Conservation (phyloP, 35 echinoderm and acorn worm genomes). For the Stichopus chloronotus region DNA sequence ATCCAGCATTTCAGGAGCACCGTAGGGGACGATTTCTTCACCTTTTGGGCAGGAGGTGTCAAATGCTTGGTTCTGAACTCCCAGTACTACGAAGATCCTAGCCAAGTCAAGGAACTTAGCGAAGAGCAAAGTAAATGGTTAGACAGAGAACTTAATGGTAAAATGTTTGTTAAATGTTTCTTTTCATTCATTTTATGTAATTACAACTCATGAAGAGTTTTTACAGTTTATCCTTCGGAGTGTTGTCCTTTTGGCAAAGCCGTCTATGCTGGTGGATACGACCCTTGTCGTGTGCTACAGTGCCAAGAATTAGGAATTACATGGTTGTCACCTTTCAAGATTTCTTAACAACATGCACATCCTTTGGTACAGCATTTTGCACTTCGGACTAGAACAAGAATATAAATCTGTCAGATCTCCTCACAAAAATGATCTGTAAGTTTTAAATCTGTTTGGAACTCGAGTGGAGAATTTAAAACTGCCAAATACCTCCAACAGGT, state of each 20-base stretch:
- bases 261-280: too few species aligned
- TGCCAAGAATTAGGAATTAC: too few species aligned
- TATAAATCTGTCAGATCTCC: too few species aligned
- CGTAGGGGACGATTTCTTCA: constrained; percentile 90
- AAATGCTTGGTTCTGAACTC: constrained; percentile 85
- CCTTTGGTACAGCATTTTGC: too few species aligned
- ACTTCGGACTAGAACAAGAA: too few species aligned
- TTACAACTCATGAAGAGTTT: not conserved
- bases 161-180: not conserved
- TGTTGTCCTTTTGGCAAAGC: not conserved
- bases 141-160: constrained; percentile 82
- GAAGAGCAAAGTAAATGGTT: constrained; percentile 87
- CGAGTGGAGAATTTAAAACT: too few species aligned
- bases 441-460: too few species aligned
- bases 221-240: not conserved
- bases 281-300: too few species aligned
- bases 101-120: constrained; percentile 69
- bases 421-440: too few species aligned
- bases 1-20: constrained; percentile 64
- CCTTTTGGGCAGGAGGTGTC: constrained; percentile 91
- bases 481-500: too few species aligned
- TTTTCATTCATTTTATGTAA: not conserved
- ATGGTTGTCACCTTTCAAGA: too few species aligned
- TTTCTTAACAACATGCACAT: too few species aligned
- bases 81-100: constrained; percentile 84